Percentiles rank a stretch among this genome's conserved stretches.
These are phyloP conservation scores for Phymanthus crucifer DNA, from an alignment of 92 coral and sea anemone genomes.

Conservation along the genomic window DNA sequence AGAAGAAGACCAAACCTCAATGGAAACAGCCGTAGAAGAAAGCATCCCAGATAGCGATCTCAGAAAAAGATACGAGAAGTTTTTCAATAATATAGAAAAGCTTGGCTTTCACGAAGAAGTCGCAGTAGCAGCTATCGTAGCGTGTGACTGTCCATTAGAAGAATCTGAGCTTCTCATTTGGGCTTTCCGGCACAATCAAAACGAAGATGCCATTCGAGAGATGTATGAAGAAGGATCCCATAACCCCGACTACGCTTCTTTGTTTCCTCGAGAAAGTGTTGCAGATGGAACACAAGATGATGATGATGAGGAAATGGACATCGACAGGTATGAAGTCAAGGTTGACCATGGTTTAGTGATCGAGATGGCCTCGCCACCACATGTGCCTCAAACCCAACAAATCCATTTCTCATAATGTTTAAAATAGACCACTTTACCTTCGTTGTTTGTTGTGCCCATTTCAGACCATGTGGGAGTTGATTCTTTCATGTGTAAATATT, in stretches of 20 bases:
- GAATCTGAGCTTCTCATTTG: conserved; percentile 68
- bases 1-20: background rate
- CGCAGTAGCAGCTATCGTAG: conserved; percentile 72
- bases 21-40: background rate
- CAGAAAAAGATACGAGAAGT: conserved; percentile 47
- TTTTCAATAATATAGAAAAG: conserved; percentile 21
- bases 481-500: too few relatives aligned
- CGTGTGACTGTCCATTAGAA: conserved; percentile 51
- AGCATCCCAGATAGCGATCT: background rate
- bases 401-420: too few relatives aligned
- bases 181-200: conserved; percentile 47
- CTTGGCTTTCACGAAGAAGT: conserved; percentile 57
- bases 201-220: conserved; percentile 39
- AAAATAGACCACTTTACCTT: too few relatives aligned
- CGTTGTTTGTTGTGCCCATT: too few relatives aligned
- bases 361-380: too few relatives aligned
- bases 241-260: conserved; percentile 45
- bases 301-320: background rate
- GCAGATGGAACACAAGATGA: background rate
- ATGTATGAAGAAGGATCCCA: conserved; percentile 60
- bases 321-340: conserved; percentile 3
- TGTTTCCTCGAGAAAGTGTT: conserved; percentile 24
- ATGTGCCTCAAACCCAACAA: too few relatives aligned
- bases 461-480: too few relatives aligned
- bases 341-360: background rate